Conservation (phyloP, 1,140 invertebrate genomes). For the Sycobia sp. region DNA sequence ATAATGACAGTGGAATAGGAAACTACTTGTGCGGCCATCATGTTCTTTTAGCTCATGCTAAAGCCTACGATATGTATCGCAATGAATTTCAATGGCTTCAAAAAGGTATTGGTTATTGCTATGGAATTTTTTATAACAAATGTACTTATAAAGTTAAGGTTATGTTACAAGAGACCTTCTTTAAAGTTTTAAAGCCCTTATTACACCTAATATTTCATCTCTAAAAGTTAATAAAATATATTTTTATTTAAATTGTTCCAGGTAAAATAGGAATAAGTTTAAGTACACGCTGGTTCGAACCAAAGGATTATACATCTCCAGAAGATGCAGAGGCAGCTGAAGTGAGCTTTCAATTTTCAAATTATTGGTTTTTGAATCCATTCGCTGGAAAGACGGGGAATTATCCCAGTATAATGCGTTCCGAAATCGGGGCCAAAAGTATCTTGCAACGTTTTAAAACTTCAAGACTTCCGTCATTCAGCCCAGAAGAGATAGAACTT, state of each 20-base stretch:
- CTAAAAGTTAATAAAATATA: no score
- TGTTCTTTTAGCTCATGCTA: conserved; percentile 55
- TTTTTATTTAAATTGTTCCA: no score
- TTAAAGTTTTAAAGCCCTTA: no score
- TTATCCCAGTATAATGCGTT: conserved; percentile 63
- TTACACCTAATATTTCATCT: no score
- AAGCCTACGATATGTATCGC: conserved; percentile 56
- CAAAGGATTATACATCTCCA: conserved; percentile 49
- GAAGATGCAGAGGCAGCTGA: conserved; percentile 64
- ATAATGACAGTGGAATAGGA: conserved; percentile 43
- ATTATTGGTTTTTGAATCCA: conserved; percentile 62
- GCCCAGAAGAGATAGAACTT: conserved; percentile 51
- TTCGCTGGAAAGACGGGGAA: conserved; percentile 62
- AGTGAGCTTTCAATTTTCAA: conserved; percentile 63
- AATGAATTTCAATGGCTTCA: conserved; percentile 49
- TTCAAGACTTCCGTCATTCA: conserved; percentile 64
- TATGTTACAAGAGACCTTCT: no score
- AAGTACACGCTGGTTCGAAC: conserved; percentile 68
- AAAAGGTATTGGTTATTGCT: conserved; percentile 45
- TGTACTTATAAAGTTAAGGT: no score
- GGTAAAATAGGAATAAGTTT: conserved; percentile 69
- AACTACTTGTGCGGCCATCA: conserved; percentile 56
- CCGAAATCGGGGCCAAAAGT: conserved; percentile 56
- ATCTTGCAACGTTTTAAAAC: conserved; percentile 49
- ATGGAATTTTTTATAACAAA: background rate